Evolutionary conservation across 2,888 invertebrate genomes (phyloP).

Genomic region (Hipparchia sbordonii): DNA sequence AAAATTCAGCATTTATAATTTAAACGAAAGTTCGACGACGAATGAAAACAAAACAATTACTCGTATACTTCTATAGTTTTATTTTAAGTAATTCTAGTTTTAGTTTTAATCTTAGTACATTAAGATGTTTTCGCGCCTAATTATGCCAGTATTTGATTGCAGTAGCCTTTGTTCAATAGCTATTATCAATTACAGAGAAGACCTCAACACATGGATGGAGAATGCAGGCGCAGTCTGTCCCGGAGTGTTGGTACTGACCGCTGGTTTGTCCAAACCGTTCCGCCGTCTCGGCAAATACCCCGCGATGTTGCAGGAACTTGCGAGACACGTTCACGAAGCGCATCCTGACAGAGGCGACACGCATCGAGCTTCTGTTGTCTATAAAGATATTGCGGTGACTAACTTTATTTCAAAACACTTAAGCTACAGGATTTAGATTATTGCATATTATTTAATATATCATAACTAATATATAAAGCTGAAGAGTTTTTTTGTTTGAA

Average conservation of each 20-base stretch:
- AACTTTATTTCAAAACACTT: conserved; percentile 1
- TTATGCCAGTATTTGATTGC: too few relatives aligned
- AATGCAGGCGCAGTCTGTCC: conserved; percentile 92
- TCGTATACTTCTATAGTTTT: too few relatives aligned
- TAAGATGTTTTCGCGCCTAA: too few relatives aligned
- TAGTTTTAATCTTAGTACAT: too few relatives aligned
- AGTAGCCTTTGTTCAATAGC: not conserved
- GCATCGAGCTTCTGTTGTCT: conserved; percentile 96
- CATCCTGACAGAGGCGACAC: conserved; percentile 98
- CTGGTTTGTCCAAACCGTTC: conserved; percentile 97
- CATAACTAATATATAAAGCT: too few relatives aligned
- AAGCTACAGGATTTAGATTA: not conserved
- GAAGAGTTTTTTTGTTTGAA: too few relatives aligned
- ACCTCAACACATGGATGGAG: conserved; percentile 93
- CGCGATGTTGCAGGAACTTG: conserved; percentile 96
- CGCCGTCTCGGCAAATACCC: conserved; percentile 97
- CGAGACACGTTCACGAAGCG: conserved; percentile 96
- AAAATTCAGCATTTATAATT: too few relatives aligned
- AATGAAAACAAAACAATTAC: too few relatives aligned
- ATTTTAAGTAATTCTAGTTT: too few relatives aligned
- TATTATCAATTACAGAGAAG: conserved; percentile 83
- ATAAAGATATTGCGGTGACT: conserved; percentile 96
- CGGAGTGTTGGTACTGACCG: conserved; percentile 94
- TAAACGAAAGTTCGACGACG: too few relatives aligned
- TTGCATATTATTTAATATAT: not conserved